Conservation (phyloP, 2,113 vertebrate genomes). For the Tragelaphus strepsiceros region DNA sequence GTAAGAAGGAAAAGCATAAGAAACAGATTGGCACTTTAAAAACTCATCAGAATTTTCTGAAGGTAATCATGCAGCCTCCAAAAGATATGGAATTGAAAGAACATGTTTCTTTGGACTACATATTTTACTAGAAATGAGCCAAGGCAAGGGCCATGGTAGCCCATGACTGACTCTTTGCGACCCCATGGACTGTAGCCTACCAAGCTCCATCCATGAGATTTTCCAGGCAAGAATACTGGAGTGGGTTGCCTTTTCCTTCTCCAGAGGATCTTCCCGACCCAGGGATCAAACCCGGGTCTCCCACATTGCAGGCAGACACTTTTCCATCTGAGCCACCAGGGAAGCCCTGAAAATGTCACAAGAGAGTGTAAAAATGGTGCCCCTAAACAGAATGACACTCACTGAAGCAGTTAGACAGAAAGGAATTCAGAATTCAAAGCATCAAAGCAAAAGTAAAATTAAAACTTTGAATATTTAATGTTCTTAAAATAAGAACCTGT, state of each 20-base stretch:
- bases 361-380: not conserved
- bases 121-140: not conserved
- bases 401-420: not conserved
- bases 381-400: not conserved
- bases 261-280: no score
- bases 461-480: not conserved
- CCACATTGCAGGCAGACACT: accelerated
- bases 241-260: no score
- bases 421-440: not conserved
- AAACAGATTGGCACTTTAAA: not conserved
- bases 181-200: no score
- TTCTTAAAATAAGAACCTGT: not conserved
- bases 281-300: no score
- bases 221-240: no score
- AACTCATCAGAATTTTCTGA: not conserved
- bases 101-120: not conserved
- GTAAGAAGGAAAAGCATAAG: not conserved
- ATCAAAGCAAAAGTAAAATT: not conserved
- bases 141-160: not conserved
- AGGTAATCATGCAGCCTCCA: not conserved
- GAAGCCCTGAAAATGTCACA: not conserved
- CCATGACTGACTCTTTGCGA: not conserved
- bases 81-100: not conserved
- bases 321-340: no score
- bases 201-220: no score